Evolutionary conservation across 2,797 vertebrate genomes (phyloP).

Genomic region (Rhinatrema bivittatum): DNA sequence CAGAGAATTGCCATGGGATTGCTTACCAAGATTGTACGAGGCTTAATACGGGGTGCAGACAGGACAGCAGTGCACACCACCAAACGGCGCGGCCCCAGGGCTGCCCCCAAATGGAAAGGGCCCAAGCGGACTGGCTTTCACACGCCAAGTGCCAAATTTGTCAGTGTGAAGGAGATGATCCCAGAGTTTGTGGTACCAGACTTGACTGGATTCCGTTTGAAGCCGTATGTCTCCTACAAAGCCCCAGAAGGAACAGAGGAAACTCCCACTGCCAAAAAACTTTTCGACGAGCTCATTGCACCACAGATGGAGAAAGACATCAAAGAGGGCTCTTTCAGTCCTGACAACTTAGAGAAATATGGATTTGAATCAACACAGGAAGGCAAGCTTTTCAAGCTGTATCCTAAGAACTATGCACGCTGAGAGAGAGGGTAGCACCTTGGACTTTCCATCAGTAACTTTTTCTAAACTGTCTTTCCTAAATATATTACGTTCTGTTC

Average conservation of each 20-base stretch:
- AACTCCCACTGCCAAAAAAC: constrained; percentile 57
- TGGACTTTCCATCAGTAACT: background rate
- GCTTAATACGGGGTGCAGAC: constrained; percentile 78
- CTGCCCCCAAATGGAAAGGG: constrained; percentile 70
- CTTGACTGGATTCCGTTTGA: constrained; percentile 72
- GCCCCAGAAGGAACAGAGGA: constrained; percentile 51
- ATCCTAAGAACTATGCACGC: constrained; percentile 82
- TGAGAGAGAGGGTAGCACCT: constrained; percentile 49
- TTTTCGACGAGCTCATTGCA: constrained; percentile 70
- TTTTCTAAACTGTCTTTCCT: background rate
- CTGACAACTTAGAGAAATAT: constrained; percentile 70
- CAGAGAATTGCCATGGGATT: constrained; percentile 65
- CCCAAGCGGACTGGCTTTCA: constrained; percentile 54
- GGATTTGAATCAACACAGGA: constrained; percentile 82
- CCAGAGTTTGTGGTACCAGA: constrained; percentile 78
- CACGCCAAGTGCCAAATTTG: constrained; percentile 62
- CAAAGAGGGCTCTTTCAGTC: constrained; percentile 58
- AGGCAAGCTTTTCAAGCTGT: constrained; percentile 83
- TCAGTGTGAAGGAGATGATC: constrained; percentile 67
- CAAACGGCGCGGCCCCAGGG: constrained; percentile 81
- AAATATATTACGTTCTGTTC: no score
- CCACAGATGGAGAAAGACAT: constrained; percentile 72
- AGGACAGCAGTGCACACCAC: constrained; percentile 81
- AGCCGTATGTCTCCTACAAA: constrained; percentile 83
- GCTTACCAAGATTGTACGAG: constrained; percentile 61